These are phyloP conservation scores for Margaritifera margaritifera DNA, from an alignment of 2,888 invertebrate genomes.

Conservation along the genomic window DNA sequence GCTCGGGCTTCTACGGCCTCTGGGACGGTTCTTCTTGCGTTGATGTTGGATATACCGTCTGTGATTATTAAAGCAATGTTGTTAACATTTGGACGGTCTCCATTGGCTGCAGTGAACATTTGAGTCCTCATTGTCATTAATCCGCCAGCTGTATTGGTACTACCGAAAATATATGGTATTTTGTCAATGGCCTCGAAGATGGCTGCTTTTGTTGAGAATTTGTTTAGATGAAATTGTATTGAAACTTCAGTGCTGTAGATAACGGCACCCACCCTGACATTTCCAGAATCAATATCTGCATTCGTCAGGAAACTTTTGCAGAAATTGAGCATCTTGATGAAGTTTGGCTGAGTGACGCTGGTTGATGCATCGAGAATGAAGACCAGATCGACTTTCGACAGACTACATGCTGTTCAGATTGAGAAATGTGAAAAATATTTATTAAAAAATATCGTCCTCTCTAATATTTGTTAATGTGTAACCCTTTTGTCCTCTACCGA, in stretches of 20 bases:
- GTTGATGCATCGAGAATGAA: constrained; percentile 62
- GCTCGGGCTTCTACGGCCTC: constrained; percentile 43
- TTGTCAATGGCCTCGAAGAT: constrained; percentile 38
- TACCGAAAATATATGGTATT: constrained; percentile 44
- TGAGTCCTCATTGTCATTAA: constrained; percentile 43
- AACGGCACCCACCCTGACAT: constrained; percentile 51
- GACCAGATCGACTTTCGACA: constrained; percentile 52
- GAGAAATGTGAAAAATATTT: too few relatives aligned
- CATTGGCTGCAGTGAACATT: constrained; percentile 47
- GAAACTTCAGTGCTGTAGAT: constrained; percentile 47
- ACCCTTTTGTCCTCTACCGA: too few relatives aligned
- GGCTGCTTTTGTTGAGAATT: constrained; percentile 23
- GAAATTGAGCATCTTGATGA: constrained; percentile 46
- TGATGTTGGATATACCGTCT: constrained; percentile 61
- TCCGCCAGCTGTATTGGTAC: constrained; percentile 58
- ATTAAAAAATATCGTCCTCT: too few relatives aligned
- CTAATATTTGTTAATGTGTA: too few relatives aligned
- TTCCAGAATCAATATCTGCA: constrained; percentile 50
- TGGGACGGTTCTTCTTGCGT: constrained; percentile 50
- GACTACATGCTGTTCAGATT: constrained; percentile 36
- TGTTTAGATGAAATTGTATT: constrained; percentile 48
- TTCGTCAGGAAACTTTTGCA: constrained; percentile 41
- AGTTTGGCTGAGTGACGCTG: constrained; percentile 52
- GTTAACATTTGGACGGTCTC: constrained; percentile 49
- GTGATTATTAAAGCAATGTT: constrained; percentile 57